Percentiles rank a stretch among this genome's conserved stretches.
Evolutionary conservation across 1,140 invertebrate species (phyloP).

Genomic region (Neelides sp.): DNA sequence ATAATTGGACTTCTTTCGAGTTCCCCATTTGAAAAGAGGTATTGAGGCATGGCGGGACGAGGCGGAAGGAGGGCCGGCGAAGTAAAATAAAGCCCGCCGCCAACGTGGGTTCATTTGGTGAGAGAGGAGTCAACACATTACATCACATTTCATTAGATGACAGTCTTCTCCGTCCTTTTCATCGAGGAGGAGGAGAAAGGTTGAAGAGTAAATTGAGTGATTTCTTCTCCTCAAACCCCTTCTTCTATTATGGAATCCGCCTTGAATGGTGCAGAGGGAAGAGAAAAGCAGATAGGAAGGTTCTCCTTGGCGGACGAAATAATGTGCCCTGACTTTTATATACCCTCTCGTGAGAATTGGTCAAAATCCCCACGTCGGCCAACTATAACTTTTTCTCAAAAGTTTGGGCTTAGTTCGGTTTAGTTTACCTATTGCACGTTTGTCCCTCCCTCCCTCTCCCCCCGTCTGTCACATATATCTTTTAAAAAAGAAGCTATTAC

Average conservation of each 20-base stretch:
- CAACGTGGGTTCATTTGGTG: too few relatives aligned
- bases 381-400: conserved; percentile 22
- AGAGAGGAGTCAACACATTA: conserved; percentile 6
- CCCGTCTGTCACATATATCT: conserved; percentile 27
- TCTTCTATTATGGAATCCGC: background rate
- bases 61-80: conserved; percentile 2
- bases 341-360: conserved; percentile 22
- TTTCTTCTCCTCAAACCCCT: conserved; percentile 9
- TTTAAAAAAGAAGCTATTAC: conserved; percentile 9
- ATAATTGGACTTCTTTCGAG: conserved; percentile 24
- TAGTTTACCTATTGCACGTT: conserved; percentile 21
- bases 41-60: conserved; percentile 8
- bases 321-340: conserved; percentile 27
- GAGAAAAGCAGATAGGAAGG: too few relatives aligned
- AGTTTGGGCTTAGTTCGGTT: conserved; percentile 14
- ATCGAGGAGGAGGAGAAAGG: conserved; percentile 8
- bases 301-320: conserved; percentile 25
- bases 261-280: background rate
- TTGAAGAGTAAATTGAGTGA: conserved; percentile 19
- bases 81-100: too few relatives aligned
- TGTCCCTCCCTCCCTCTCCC: conserved; percentile 6
- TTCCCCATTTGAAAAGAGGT: conserved; percentile 17
- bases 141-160: too few relatives aligned
- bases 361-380: conserved; percentile 15
- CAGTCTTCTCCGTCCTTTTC: too few relatives aligned